These are phyloP conservation scores for Aleiodes alternator DNA, from an alignment of 2,888 invertebrate species.

Conservation along the genomic window DNA sequence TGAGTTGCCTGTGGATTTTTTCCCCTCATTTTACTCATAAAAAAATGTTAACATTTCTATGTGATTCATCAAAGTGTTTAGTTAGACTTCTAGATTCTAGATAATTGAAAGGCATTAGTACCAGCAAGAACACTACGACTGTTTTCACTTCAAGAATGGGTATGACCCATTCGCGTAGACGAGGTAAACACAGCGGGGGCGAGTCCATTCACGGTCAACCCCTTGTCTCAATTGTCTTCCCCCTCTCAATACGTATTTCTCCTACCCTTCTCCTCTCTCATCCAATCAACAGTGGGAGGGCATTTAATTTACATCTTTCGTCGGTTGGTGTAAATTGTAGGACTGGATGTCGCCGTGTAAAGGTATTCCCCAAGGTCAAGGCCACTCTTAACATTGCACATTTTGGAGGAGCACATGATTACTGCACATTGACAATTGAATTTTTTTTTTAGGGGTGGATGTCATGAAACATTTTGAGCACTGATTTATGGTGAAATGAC, in stretches of 20 bases:
- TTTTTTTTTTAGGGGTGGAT: background rate
- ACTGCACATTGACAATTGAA: background rate
- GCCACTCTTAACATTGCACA: conserved; percentile 23
- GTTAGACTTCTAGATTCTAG: too few species aligned
- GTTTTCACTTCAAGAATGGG: conserved; percentile 35
- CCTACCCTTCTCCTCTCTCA: conserved; percentile 7
- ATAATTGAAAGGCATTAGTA: too few species aligned
- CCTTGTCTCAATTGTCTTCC: conserved; percentile 10
- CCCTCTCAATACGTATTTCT: background rate
- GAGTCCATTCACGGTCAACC: conserved; percentile 43
- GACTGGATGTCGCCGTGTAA: conserved; percentile 40
- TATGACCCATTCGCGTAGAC: conserved; percentile 36
- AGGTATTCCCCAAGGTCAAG: conserved; percentile 45
- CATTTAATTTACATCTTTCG: conserved; percentile 43
- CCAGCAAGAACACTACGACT: conserved; percentile 6
- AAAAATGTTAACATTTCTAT: too few species aligned
- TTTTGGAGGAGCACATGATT: conserved; percentile 1
- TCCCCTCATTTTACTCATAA: too few species aligned
- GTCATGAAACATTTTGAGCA: background rate
- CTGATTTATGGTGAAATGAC: background rate
- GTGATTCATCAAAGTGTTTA: too few species aligned
- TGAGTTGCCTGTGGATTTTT: too few species aligned
- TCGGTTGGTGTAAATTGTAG: conserved; percentile 40
- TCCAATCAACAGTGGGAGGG: background rate
- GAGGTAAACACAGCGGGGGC: conserved; percentile 24